Base-by-base conservation (phyloP, 2,888 invertebrate species). In the Eledona agricola region DNA sequence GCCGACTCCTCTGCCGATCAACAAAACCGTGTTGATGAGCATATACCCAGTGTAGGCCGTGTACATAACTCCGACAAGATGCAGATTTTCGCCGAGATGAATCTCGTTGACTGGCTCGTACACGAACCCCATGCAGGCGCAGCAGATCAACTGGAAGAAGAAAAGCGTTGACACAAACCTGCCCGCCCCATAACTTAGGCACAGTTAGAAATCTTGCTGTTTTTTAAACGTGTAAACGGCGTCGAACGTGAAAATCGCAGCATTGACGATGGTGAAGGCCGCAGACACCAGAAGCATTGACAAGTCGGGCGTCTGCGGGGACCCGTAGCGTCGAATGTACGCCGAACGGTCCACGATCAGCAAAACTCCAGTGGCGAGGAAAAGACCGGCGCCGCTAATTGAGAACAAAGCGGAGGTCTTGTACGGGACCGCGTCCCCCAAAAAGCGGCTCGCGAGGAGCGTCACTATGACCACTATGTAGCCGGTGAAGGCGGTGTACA, bases 361-460 rank as follows among this genome's bases (percentile, higher is more conserved):
- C 45, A 88, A 78, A 54, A 83, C 83, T 15, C 83, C 86, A 0
- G 87, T 82, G 0, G 85, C 80, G 1, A 86, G 76, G 70, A 86
- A 84, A 71, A 88, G 76, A 26, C 84, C 73, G 9, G 83, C 81
- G 0, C 84, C 86, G 17, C 83, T 66, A 2, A 83, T 70, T 0
- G 86, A 81, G 71, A 87, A 87, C 1, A 85, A 76, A 31, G 85
- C 75, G 6, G 83, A 80, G 32, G 85, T 85, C 74, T 81, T 78
- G 77, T 83, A 86, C n/a, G 86, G 85, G 9, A 82, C 76, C 1
- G 80, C 76, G 68, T 87, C 87, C n/a, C 84, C 83, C 17, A 85
- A 73, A 53, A 83, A 66, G 51, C 83, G 78, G 4, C 83, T 81
- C 60, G 84, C 76, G 53, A 88, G 76, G 60, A 86, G 72, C 13